These are phyloP conservation scores for Drosophila sproati DNA, from an alignment of 1,140 invertebrate genomes.

Conservation along the genomic window DNA sequence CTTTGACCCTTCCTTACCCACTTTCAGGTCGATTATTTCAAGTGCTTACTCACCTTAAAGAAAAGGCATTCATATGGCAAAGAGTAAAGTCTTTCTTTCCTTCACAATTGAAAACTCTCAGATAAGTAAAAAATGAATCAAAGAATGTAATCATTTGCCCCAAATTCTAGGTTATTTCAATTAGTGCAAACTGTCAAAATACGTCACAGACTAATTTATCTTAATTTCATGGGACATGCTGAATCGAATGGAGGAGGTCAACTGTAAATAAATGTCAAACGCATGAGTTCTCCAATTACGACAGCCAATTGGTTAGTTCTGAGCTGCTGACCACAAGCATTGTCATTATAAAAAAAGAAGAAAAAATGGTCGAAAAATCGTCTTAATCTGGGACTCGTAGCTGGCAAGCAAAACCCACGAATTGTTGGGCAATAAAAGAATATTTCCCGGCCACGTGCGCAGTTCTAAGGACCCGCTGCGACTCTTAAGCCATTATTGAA, in stretches of 20 bases:
- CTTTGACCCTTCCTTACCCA: no score
- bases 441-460: constrained; percentile 36
- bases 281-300: constrained; percentile 25
- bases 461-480: constrained; percentile 1
- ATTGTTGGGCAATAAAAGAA: constrained; percentile 46
- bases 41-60: neutral
- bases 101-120: no score
- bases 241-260: neutral
- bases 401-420: constrained; percentile 16
- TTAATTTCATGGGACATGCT: neutral
- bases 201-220: neutral
- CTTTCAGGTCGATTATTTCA: no score
- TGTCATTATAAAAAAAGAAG: constrained; percentile 28
- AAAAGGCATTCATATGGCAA: no score
- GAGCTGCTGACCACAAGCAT: constrained; percentile 10
- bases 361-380: neutral
- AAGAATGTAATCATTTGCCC: no score
- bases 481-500: constrained; percentile 54
- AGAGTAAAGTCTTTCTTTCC: no score
- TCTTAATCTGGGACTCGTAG: constrained; percentile 13
- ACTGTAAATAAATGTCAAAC: constrained; percentile 27
- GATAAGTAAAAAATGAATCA: no score
- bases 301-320: constrained; percentile 17
- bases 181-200: neutral
- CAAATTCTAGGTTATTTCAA: neutral